These are phyloP conservation scores for Oreonectes daqikongensis DNA, from an alignment of 2,797 vertebrate genomes.

Conservation along the genomic window DNA sequence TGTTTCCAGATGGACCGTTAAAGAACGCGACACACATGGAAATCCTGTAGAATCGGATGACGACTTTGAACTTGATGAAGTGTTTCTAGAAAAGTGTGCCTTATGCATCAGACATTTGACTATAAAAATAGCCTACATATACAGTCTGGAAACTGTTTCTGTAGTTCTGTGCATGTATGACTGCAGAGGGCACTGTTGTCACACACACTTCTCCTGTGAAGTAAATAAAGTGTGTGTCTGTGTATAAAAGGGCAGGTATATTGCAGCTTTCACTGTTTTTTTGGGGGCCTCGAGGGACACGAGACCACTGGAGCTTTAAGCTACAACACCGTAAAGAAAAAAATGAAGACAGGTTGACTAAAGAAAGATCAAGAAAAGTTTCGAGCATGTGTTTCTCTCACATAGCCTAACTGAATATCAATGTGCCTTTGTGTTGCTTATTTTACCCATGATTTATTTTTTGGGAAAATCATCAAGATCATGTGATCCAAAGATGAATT, in stretches of 20 bases:
- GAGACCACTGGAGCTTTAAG: conserved; percentile 17
- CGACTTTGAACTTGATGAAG: too few relatives aligned
- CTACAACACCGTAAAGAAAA: conserved; percentile 11
- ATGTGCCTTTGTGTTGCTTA: background rate
- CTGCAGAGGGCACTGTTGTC: conserved; percentile 53
- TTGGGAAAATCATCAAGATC: background rate
- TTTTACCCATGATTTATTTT: background rate
- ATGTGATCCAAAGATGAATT: too few relatives aligned
- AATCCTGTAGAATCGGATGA: too few relatives aligned
- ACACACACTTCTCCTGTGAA: conserved; percentile 18
- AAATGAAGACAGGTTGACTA: background rate
- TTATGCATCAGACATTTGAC: too few relatives aligned
- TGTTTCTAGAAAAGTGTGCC: too few relatives aligned
- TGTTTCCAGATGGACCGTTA: too few relatives aligned
- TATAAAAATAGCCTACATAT: too few relatives aligned
- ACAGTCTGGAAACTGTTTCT: too few relatives aligned
- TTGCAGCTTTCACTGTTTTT: conserved; percentile 13
- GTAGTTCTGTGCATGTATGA: background rate
- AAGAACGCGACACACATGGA: too few relatives aligned
- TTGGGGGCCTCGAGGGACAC: background rate
- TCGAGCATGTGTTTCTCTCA: background rate
- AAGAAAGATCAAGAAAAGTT: conserved; percentile 9
- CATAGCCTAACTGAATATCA: background rate
- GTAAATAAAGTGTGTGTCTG: conserved; percentile 6
- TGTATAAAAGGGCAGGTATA: conserved; percentile 8